Evolutionary conservation across 1,140 invertebrate species (phyloP), one percentile per base, ranked within the genome.

Genomic region (Eriosoma lanigerum): DNA sequence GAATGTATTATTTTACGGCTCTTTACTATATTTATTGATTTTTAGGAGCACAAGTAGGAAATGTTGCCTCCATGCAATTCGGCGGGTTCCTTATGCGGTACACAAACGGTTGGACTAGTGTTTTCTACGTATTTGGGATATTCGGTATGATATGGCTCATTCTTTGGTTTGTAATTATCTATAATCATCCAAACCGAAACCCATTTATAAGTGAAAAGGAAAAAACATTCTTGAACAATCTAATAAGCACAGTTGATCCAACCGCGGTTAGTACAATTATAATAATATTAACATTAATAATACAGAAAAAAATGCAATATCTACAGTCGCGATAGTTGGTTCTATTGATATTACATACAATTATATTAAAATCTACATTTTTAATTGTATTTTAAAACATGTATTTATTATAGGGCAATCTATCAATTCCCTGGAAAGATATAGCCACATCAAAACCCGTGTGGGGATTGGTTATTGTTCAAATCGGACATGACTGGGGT

Each of bases 401-500:
- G n/a, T n/a, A n/a, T n/a, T n/a, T n/a, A n/a, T 48, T 64, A 29
- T 48, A 83, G 83, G 81, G 82, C 13, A 76, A 84, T 19, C 82
- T 83, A 19, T 58, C 82, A 24, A 84, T 91, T 13, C 92, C 92
- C 1, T 94, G 92, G 92, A 89, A 88, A 75, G 87, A 89, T 29
- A 90, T 94, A 29, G 85, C 96, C 0, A 92, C 90, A 15, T 96
- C 92, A 1, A 86, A 89, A 17, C 92, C 93, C 3, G 87, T 94
- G 32, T 92, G 91, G 89, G 92, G 92, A 0, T 85, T 94, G 46
- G 87, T 94, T 1, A 88, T 89, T 75, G 92, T 95, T 19, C 87
- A 90, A 84, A 86, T 94, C 82, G 91, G 92, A 19, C 92, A 94
- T 84, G 93, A 95, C 85, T 96, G 94, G 91, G 93, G 91, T 1